These are phyloP conservation scores for Diachasma alloeum DNA, from an alignment of 1,140 invertebrate genomes.

Conservation along the genomic window DNA sequence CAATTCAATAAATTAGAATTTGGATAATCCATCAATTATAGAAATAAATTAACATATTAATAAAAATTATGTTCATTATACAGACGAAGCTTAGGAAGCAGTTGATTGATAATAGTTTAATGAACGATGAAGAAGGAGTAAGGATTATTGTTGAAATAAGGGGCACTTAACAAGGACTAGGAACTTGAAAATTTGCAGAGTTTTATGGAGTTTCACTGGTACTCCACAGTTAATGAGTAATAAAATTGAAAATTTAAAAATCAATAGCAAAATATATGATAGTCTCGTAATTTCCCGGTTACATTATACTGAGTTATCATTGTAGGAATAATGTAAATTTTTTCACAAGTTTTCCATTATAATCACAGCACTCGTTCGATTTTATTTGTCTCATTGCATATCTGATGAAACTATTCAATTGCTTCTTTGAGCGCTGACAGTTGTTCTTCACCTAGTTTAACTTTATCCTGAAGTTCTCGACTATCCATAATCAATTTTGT, in stretches of 20 bases:
- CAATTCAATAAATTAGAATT: neutral
- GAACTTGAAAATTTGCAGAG: slow-evolving; percentile 44
- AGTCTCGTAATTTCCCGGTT: neutral
- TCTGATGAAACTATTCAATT: slow-evolving; percentile 59
- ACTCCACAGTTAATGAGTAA: neutral
- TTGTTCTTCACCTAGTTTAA: slow-evolving; percentile 87
- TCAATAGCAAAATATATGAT: neutral
- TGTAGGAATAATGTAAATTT: neutral
- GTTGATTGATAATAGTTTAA: neutral
- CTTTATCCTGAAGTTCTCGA: slow-evolving; percentile 86
- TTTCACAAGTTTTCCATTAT: neutral
- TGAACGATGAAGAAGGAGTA: slow-evolving; percentile 12
- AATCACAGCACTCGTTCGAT: slow-evolving; percentile 6
- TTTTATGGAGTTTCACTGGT: slow-evolving; percentile 30
- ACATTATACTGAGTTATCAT: neutral
- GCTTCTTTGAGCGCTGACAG: slow-evolving; percentile 78
- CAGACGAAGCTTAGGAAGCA: neutral
- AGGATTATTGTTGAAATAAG: slow-evolving; percentile 22
- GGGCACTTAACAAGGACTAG: slow-evolving; percentile 54
- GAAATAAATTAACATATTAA: neutral
- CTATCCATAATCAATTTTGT: slow-evolving; percentile 88
- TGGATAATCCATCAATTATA: neutral
- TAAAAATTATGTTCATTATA: neutral
- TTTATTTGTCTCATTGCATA: neutral
- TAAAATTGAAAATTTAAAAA: neutral